phyloP scores from a whole-genome alignment of 2,888 invertebrate species.

The Nesidiocoris tenuis region DNA sequence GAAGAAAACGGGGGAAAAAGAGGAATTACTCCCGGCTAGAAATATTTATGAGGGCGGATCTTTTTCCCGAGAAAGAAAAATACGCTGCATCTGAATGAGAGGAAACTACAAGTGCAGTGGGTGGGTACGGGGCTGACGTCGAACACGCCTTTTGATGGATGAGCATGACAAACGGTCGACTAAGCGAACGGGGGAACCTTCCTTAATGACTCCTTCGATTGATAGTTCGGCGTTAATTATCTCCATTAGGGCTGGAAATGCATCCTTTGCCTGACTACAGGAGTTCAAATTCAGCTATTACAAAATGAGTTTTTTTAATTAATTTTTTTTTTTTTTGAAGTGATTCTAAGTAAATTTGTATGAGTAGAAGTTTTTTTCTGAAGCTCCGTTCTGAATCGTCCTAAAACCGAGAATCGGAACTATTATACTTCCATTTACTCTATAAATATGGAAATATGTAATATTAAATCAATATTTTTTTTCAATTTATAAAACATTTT shows the following conservation, averaged over 20 bases:
- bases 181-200: not conserved
- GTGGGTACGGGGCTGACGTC: not conserved
- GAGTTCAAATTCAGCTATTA: no score
- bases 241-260: constrained; percentile 6
- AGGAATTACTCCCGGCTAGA: constrained; percentile 20
- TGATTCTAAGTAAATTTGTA: no score
- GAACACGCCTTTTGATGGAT: constrained; percentile 37
- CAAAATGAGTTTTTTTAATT: no score
- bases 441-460: no score
- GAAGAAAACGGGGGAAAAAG: constrained; percentile 12
- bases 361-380: no score
- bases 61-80: not conserved
- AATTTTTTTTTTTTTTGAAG: no score
- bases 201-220: constrained; percentile 25
- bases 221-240: constrained; percentile 29
- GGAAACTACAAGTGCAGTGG: not conserved
- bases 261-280: no score
- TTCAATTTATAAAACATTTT: no score
- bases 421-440: no score
- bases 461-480: no score
- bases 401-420: no score
- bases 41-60: constrained; percentile 20
- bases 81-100: not conserved
- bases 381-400: no score
- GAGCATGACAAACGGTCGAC: not conserved